Evolutionary conservation across 2,888 invertebrate species (phyloP).

Genomic region (Volucella inflata): DNA sequence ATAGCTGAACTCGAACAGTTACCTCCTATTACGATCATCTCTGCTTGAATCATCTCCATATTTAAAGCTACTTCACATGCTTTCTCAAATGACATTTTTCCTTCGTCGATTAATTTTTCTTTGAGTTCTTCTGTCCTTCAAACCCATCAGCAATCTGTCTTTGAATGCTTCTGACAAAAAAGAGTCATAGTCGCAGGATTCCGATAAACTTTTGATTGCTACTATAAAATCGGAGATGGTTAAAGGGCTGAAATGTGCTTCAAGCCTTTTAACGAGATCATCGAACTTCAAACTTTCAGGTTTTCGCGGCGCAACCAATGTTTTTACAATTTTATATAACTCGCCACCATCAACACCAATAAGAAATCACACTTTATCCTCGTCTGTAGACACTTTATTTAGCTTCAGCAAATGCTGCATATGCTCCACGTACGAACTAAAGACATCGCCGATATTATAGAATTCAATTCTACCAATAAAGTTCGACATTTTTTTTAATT

Average conservation of each 20-base stretch:
- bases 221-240: slow-evolving; percentile 1
- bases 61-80: too few relatives aligned
- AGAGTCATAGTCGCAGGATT: too few relatives aligned
- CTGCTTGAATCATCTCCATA: slow-evolving; percentile 29
- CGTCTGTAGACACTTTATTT: too few relatives aligned
- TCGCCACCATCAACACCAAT: too few relatives aligned
- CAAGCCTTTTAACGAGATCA: slow-evolving; percentile 13
- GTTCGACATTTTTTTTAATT: too few relatives aligned
- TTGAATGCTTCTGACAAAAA: slow-evolving; percentile 28
- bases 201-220: slow-evolving; percentile 1
- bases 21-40: slow-evolving; percentile 22
- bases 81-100: too few relatives aligned
- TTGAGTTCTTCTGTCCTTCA: slow-evolving; percentile 21
- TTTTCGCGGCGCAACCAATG: slow-evolving; percentile 23
- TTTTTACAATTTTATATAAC: slow-evolving; percentile 45
- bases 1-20: slow-evolving; percentile 1
- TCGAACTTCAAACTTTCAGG: slow-evolving; percentile 17
- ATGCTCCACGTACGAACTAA: too few relatives aligned
- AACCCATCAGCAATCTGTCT: slow-evolving; percentile 26
- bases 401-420: too few relatives aligned
- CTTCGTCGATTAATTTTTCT: slow-evolving; percentile 33
- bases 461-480: too few relatives aligned
- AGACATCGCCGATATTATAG: too few relatives aligned
- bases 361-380: too few relatives aligned
- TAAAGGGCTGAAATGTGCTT: slow-evolving; percentile 11